phyloP scores from a whole-genome alignment of 1,140 invertebrate species.

The Aphaenogaster rudis region DNA sequence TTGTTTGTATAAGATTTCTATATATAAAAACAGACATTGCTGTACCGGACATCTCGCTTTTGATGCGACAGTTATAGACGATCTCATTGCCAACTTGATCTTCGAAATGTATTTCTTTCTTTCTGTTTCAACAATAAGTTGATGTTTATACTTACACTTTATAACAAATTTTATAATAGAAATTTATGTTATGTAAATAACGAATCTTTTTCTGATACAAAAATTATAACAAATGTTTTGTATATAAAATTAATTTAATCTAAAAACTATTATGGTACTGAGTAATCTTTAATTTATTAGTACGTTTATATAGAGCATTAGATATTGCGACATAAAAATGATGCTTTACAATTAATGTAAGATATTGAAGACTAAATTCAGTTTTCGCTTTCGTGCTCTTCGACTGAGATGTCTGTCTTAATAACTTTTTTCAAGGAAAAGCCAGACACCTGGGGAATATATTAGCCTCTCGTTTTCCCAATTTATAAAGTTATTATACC shows the following conservation, averaged over 20 bases:
- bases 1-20: neutral
- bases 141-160: neutral
- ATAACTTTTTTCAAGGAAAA: neutral
- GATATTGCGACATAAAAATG: no score
- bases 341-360: neutral
- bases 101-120: neutral
- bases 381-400: neutral
- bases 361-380: neutral
- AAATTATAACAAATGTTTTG: neutral
- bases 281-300: neutral
- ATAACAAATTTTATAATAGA: neutral
- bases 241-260: neutral
- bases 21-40: no score
- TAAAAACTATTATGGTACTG: neutral
- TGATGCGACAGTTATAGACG: neutral
- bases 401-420: neutral
- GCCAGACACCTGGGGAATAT: no score
- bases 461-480: neutral
- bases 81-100: neutral
- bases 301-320: neutral
- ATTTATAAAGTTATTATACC: slow-evolving; percentile 2
- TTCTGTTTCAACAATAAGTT: neutral
- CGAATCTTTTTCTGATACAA: neutral
- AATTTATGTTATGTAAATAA: neutral
- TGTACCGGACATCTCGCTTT: neutral